Evolutionary conservation across 2,797 vertebrate genomes (phyloP), one percentile per base, ranked within the genome.

Genomic region (Brachyrhaphis roseni): DNA sequence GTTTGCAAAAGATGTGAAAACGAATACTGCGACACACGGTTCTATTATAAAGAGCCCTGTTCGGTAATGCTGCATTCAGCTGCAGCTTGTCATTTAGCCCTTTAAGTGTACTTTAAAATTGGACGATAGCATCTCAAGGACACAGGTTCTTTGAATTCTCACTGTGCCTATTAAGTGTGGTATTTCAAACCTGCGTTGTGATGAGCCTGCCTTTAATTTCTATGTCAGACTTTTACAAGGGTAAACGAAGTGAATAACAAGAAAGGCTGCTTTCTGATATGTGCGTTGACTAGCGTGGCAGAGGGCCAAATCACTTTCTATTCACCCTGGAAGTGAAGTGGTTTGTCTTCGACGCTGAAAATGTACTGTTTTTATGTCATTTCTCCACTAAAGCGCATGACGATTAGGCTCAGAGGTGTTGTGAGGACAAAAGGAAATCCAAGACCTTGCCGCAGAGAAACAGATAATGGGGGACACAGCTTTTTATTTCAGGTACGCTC

Each of bases 71-170:
- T 77, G 78, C 83, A 91, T 94, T 91, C 86, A 92, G 79, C 77
- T 74, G 82, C 84, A 84, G 85, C 86, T 88, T 83, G 90, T 93
- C 89, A 89, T 92, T 91, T 93, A 91, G 89, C 87, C 81, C 89
- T 91, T 92, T 87, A 86, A 93, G 89, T 87, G 84, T 74, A 83
- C 90, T 90, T 91, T 85, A 84, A 89, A 89, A 93, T 88, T 90
- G 89, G 87, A 78, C 75, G 83, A 90, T 87, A 82, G 80, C 77
- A 88, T 89, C 91, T 92, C 87, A 93, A 93, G 92, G 91, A 91
- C 92, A 82, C 72, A 78, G 83, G 62, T 81, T 84, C 73, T 87
- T 81, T 88, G 88, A 91, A 91, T 92, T 83, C 86, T 88, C 78
- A 75, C 78, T 77, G 78, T 71, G 49, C 84, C 90, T 91, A 90